A percentile compares a stretch with the other conserved stretches of the same genome.
These are phyloP conservation scores for Spondyliosoma cantharus DNA, from an alignment of 2,797 vertebrate genomes.

Conservation along the genomic window DNA sequence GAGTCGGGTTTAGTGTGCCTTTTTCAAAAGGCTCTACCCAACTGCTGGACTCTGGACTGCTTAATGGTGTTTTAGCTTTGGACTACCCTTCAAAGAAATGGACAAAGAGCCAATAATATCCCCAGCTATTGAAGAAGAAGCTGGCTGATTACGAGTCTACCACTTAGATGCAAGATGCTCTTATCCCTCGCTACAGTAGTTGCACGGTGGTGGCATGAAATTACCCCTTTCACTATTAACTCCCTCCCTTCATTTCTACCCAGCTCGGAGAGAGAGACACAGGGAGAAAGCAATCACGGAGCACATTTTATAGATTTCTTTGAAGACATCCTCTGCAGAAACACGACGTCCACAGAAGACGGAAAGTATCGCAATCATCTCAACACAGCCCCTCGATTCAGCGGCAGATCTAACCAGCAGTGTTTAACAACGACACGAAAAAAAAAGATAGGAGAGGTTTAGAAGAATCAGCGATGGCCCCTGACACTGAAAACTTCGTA, in stretches of 20 bases:
- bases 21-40: neutral
- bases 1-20: neutral
- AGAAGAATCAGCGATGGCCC: neutral
- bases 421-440: neutral
- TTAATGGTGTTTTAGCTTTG: neutral
- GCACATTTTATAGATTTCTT: constrained; percentile 1
- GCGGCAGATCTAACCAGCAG: no score
- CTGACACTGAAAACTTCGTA: neutral
- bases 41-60: neutral
- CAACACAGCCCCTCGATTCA: neutral
- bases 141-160: neutral
- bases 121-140: neutral
- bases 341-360: neutral
- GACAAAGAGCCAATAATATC: neutral
- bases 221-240: neutral
- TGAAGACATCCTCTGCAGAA: constrained; percentile 18
- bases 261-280: neutral
- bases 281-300: constrained; percentile 4
- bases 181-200: neutral
- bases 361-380: constrained; percentile 6
- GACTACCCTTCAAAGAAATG: neutral
- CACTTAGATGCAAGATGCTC: neutral
- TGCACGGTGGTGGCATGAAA: constrained; percentile 6
- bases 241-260: neutral
- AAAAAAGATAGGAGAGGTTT: neutral